Evolutionary conservation across 2,888 invertebrate genomes (phyloP).

Genomic region (Cephus nigrinus): DNA sequence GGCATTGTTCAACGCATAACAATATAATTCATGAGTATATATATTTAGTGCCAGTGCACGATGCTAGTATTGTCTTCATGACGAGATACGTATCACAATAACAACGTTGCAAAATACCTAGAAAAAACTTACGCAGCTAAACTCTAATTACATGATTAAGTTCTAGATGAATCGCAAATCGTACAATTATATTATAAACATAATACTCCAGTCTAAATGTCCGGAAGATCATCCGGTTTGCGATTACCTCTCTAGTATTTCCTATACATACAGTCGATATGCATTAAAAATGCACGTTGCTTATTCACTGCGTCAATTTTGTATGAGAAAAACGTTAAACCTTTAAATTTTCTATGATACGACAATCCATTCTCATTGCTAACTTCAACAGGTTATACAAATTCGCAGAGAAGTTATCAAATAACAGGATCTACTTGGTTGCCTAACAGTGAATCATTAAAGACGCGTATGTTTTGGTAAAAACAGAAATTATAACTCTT

Average conservation of each 20-base stretch:
- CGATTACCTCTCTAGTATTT: background rate
- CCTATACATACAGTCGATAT: slow-evolving; percentile 33
- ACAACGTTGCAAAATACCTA: slow-evolving; percentile 41
- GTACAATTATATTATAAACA: slow-evolving; percentile 1
- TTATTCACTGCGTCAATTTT: background rate
- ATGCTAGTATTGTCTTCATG: slow-evolving; percentile 51
- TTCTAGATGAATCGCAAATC: slow-evolving; percentile 5
- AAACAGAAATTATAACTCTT: background rate
- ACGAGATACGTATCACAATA: slow-evolving; percentile 54
- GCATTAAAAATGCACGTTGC: slow-evolving; percentile 35
- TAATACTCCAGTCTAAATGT: background rate
- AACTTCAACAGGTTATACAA: background rate
- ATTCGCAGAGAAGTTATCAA: background rate
- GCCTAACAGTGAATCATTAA: background rate
- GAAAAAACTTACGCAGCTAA: slow-evolving; percentile 14
- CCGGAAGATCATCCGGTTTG: slow-evolving; percentile 14
- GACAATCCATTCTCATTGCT: background rate
- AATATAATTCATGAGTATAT: slow-evolving; percentile 16
- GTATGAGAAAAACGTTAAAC: background rate
- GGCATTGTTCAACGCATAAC: background rate
- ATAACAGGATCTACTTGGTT: background rate
- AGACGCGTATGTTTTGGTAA: background rate
- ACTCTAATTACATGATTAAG: background rate
- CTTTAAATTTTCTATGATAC: background rate
- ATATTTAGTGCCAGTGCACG: slow-evolving; percentile 37